Evolutionary conservation across 2,113 vertebrate species (phyloP).

Genomic region (Picathartes gymnocephalus): DNA sequence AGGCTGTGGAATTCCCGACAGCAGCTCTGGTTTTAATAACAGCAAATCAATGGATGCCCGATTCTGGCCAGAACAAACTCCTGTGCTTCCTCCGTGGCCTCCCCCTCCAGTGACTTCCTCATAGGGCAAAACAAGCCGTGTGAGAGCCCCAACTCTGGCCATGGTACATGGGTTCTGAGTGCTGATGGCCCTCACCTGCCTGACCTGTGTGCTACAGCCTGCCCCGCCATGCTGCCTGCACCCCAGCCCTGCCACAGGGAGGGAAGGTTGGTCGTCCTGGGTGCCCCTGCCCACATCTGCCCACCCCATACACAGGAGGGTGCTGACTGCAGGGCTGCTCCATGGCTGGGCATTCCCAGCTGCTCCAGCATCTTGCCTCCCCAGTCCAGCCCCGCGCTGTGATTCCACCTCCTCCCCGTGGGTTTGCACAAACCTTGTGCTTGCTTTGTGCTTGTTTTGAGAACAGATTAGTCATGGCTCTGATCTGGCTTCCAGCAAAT

Average conservation of each 20-base stretch:
- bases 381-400: not conserved
- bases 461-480: constrained; percentile 66
- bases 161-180: accelerated
- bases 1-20: constrained; percentile 58
- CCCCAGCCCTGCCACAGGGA: accelerated
- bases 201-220: not conserved
- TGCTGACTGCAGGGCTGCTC: not conserved
- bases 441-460: constrained; percentile 64
- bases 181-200: not conserved
- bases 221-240: accelerated
- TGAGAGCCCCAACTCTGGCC: not conserved
- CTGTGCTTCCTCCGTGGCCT: not conserved
- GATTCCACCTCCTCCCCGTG: constrained; percentile 37
- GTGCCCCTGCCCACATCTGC: not conserved
- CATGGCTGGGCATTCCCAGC: not conserved
- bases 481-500: constrained; percentile 66
- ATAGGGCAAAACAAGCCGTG: not conserved
- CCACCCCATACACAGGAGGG: not conserved
- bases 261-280: not conserved
- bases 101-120: not conserved
- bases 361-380: not conserved
- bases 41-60: constrained; percentile 58
- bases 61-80: constrained; percentile 15
- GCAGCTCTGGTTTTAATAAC: constrained; percentile 64
- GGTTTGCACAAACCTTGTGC: constrained; percentile 52